These are phyloP conservation scores for Polyploca ridens DNA, from an alignment of 2,888 invertebrate genomes.

Conservation along the genomic window DNA sequence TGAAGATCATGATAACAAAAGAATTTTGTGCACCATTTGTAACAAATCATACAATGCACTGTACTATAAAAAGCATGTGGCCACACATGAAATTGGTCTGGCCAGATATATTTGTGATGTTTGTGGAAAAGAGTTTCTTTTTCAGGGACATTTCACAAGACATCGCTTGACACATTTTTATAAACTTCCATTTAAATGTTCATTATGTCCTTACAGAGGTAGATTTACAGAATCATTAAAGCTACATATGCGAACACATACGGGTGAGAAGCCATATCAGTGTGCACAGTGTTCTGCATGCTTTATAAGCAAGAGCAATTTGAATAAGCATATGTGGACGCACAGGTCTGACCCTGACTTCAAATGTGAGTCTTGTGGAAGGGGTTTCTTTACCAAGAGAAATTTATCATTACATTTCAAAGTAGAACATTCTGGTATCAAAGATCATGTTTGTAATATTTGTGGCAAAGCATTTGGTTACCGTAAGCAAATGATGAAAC, in stretches of 20 bases:
- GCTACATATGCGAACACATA: slow-evolving; percentile 75
- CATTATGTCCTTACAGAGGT: slow-evolving; percentile 71
- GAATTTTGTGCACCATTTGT: slow-evolving; percentile 61
- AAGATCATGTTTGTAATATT: slow-evolving; percentile 67
- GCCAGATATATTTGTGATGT: slow-evolving; percentile 66
- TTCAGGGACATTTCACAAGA: slow-evolving; percentile 59
- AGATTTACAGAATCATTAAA: slow-evolving; percentile 69
- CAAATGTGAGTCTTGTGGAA: slow-evolving; percentile 66
- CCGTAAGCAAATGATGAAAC: slow-evolving; percentile 76
- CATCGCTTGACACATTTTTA: slow-evolving; percentile 72
- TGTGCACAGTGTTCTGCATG: slow-evolving; percentile 67
- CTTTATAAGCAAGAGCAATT: slow-evolving; percentile 73
- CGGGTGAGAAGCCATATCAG: slow-evolving; percentile 74
- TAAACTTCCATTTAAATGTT: slow-evolving; percentile 67
- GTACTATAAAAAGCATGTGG: slow-evolving; percentile 66
- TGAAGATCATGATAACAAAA: slow-evolving; percentile 65
- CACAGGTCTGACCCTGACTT: slow-evolving; percentile 64
- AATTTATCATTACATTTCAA: slow-evolving; percentile 68
- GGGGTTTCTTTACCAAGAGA: slow-evolving; percentile 67
- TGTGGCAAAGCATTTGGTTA: slow-evolving; percentile 76
- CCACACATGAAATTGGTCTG: slow-evolving; percentile 48
- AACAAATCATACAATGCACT: slow-evolving; percentile 59
- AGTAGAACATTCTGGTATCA: slow-evolving; percentile 71
- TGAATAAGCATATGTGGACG: slow-evolving; percentile 67
- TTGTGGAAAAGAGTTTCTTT: slow-evolving; percentile 68